Evolutionary conservation across 1,140 invertebrate species (phyloP).

Genomic region (Mercenaria mercenaria): DNA sequence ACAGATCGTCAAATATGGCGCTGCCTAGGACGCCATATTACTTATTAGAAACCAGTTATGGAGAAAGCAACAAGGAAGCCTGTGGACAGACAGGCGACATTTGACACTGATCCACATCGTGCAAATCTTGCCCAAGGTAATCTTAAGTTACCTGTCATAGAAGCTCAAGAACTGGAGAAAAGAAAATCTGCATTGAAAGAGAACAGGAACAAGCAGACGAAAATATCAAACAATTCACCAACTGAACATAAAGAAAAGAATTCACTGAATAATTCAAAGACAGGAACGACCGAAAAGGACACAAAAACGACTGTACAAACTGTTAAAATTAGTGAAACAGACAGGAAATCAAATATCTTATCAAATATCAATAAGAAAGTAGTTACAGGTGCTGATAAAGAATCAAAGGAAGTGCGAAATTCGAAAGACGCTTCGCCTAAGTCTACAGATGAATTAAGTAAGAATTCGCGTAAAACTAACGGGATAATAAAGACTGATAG

Average conservation of each 20-base stretch:
- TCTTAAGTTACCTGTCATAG: conserved; percentile 51
- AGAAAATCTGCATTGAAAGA: not conserved
- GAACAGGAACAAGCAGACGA: not conserved
- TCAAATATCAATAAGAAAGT: conserved; percentile 22
- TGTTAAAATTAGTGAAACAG: not conserved
- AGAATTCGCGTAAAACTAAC: not conserved
- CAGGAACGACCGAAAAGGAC: not conserved
- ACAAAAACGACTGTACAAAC: not conserved
- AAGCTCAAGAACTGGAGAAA: not conserved
- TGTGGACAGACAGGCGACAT: conserved; percentile 63
- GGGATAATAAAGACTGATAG: not conserved
- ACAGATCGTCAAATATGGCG: not conserved
- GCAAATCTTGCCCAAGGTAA: conserved; percentile 7
- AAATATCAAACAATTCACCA: not conserved
- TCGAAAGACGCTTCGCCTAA: not conserved
- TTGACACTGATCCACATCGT: conserved; percentile 56
- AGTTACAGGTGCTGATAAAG: not conserved
- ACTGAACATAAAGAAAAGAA: not conserved
- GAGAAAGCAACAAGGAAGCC: not conserved
- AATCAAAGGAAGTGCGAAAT: not conserved
- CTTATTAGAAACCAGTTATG: not conserved
- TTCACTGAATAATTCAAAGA: not conserved
- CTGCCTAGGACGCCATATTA: not conserved
- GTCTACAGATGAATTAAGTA: not conserved
- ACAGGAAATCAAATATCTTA: conserved; percentile 22